A percentile compares a stretch with the other conserved stretches of the same genome.
These are phyloP conservation scores for Andrena flavipes DNA, from an alignment of 2,888 invertebrate species.

Conservation along the genomic window DNA sequence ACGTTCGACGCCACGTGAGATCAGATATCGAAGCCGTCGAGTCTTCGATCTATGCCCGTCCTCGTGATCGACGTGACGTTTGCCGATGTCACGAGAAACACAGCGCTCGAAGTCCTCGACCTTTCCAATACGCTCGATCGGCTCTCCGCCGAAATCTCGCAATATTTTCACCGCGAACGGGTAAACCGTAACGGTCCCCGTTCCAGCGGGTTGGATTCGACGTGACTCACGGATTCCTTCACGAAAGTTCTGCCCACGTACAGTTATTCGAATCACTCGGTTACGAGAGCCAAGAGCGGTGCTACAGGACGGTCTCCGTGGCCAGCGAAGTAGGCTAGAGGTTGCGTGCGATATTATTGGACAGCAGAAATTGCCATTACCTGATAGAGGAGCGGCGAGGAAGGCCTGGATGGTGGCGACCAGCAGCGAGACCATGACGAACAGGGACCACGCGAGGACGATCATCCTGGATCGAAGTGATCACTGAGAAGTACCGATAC, in stretches of 20 bases:
- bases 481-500: slow-evolving; percentile 37
- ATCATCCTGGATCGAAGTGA: slow-evolving; percentile 75
- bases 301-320: no score
- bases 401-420: slow-evolving; percentile 77
- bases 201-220: no score
- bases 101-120: background rate
- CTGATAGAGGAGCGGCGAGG: slow-evolving; percentile 76
- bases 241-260: no score
- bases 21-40: slow-evolving; percentile 1
- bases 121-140: background rate
- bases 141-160: background rate
- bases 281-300: no score
- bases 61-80: background rate
- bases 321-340: background rate
- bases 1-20: slow-evolving; percentile 31
- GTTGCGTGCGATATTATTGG: background rate
- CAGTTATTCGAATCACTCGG: no score
- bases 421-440: slow-evolving; percentile 74
- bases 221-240: no score
- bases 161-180: no score
- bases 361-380: slow-evolving; percentile 52
- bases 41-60: background rate
- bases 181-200: no score
- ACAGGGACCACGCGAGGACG: slow-evolving; percentile 75
- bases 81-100: background rate